A percentile compares a stretch with the other conserved stretches of the same genome.
Evolutionary conservation across 1,140 invertebrate species (phyloP).

Genomic region (Calephelis virginiensis): DNA sequence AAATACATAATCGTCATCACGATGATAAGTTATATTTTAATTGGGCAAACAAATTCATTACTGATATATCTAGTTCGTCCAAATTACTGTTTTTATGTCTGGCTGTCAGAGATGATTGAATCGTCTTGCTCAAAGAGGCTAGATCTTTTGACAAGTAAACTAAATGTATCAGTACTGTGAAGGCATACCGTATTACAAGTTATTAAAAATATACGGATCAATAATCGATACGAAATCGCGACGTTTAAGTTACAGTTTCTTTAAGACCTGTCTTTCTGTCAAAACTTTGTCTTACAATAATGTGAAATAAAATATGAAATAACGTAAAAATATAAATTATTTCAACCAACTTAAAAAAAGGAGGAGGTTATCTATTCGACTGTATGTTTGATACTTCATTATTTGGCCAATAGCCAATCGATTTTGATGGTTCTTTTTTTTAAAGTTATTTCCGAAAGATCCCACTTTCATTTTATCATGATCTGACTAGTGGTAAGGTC

Average conservation of each 20-base stretch:
- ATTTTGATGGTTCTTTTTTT: too few species aligned
- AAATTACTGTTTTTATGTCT: constrained; percentile 24
- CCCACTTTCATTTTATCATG: too few species aligned
- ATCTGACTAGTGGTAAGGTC: too few species aligned
- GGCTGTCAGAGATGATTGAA: constrained; percentile 24
- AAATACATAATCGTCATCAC: neutral
- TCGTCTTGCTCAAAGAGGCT: constrained; percentile 17
- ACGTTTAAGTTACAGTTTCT: neutral
- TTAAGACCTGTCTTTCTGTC: too few species aligned
- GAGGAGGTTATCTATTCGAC: too few species aligned
- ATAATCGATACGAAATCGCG: constrained; percentile 8
- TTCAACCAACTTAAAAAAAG: too few species aligned
- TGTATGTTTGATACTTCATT: too few species aligned
- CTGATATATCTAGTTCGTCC: constrained; percentile 17
- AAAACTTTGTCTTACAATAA: too few species aligned
- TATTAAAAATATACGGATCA: constrained; percentile 25
- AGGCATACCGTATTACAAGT: constrained; percentile 30
- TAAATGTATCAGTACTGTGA: constrained; percentile 29
- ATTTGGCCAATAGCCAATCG: too few species aligned
- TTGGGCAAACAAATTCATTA: constrained; percentile 10
- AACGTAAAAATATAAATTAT: too few species aligned
- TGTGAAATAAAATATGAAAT: too few species aligned
- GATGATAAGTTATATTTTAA: constrained; percentile 12
- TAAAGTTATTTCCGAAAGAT: too few species aligned
- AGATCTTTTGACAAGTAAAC: constrained; percentile 25